Evolutionary conservation across 2,797 vertebrate species (phyloP).

Genomic region (Amphiprion clarkii): DNA sequence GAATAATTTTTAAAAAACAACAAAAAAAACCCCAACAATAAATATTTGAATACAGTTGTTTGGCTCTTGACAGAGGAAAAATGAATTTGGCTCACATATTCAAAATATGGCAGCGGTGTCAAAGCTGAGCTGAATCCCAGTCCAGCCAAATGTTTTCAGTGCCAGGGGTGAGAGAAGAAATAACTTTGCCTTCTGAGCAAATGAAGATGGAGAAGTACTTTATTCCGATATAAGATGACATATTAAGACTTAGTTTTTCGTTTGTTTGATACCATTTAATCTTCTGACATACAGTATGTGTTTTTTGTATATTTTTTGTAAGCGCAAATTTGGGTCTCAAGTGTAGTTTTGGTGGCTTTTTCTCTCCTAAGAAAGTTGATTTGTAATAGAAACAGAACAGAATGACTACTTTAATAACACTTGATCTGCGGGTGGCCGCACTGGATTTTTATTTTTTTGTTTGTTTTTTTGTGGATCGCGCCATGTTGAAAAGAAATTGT

Average conservation of each 20-base stretch:
- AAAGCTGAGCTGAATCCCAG: constrained; percentile 50
- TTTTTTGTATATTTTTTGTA: neutral
- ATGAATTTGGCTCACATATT: constrained; percentile 44
- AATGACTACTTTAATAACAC: neutral
- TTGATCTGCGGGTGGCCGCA: too few species aligned
- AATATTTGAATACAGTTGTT: constrained; percentile 48
- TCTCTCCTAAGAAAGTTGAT: too few species aligned
- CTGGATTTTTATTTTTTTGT: neutral
- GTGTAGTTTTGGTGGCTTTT: neutral
- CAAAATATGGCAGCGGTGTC: constrained; percentile 41
- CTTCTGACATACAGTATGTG: neutral
- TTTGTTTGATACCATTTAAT: neutral
- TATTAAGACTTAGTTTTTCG: neutral
- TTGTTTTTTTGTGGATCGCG: neutral
- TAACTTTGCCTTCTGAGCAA: neutral
- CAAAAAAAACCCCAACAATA: constrained; percentile 5
- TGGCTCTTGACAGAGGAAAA: constrained; percentile 34
- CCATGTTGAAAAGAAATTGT: neutral
- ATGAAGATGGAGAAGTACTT: constrained; percentile 7
- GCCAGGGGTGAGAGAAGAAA: constrained; percentile 36
- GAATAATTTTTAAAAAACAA: constrained; percentile 9
- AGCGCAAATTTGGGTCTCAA: neutral
- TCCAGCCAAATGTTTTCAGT: constrained; percentile 18
- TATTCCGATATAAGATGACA: neutral
- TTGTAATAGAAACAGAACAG: too few species aligned